phyloP scores from a whole-genome alignment of 2,113 vertebrate genomes.

The Tragelaphus scriptus region DNA sequence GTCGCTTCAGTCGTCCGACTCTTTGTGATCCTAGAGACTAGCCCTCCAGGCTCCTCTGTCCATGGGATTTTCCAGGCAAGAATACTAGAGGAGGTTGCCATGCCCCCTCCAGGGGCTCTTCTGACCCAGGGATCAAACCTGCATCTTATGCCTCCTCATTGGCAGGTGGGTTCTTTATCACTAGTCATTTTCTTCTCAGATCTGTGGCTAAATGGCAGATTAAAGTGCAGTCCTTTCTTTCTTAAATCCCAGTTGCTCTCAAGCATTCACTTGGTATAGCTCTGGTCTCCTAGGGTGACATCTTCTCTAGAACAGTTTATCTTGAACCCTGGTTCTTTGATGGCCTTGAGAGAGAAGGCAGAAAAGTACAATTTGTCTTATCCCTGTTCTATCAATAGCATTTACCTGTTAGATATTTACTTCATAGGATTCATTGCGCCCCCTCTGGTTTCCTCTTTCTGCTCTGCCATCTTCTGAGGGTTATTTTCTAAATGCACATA shows the following conservation, averaged over 20 bases:
- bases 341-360: neutral
- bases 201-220: neutral
- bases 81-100: neutral
- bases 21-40: neutral
- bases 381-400: neutral
- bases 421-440: neutral
- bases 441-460: neutral
- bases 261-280: neutral
- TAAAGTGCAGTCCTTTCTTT: neutral
- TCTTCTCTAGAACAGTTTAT: neutral
- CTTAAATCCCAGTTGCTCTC: neutral
- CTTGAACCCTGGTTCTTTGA: constrained; percentile 18
- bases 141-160: neutral
- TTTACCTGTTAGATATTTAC: constrained; percentile 27
- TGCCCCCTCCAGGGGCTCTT: neutral
- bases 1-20: neutral
- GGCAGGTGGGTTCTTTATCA: neutral
- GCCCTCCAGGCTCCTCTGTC: neutral
- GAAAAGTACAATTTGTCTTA: neutral
- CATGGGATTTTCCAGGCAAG: neutral
- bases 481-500: neutral
- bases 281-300: neutral
- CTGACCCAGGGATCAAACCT: neutral
- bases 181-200: neutral
- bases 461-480: neutral